Evolutionary conservation across 1,140 invertebrate species (phyloP), one percentile per base, ranked within the genome.

Genomic region (Drosophila yakuba): DNA sequence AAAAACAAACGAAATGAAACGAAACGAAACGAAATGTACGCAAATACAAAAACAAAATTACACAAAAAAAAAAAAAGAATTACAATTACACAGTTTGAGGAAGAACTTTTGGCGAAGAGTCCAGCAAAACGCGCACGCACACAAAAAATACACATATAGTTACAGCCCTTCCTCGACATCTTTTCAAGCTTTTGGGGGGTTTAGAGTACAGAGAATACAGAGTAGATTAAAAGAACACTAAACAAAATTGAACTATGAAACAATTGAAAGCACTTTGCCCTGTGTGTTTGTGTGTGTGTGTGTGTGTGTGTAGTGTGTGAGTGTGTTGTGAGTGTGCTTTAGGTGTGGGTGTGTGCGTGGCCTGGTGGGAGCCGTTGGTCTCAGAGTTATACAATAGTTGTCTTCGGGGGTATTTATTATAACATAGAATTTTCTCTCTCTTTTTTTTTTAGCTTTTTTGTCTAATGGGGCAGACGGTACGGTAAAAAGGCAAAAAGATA

Each of bases 261-360:
- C 73, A 75, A 71, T 78, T 81, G 61, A 72, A 85, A 85, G 69
- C 83, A 86, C 80, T 80, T 66, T 78, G 77, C 74, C 81, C 67
- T 66, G 57, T 59, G 38, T 38, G 39, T 41, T 36, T 36, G 25
- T 15, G 20, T 14, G 20, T 64, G 51, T 41, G 45, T 35, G n/a
- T 51, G 28, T 35, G 48, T 51, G 48, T 35, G 32, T 20, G 50
- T 20, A 2, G 44, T 32, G 28, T 32, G 7, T 32, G 28, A 2
- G 28, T 32, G 10, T 44, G 43, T 4, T 12, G 14, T 32, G n/a
- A 3, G 47, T 32, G 15, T 48, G 11, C 36, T 38, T 38, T 14
- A 25, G 28, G 48, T 17, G 28, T 51, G 48, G 28, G 7, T 50
- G 50, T 51, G 50, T 52, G 50, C 50, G 50, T 52, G 50, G 50